A percentile compares a stretch with the other conserved stretches of the same genome.
Conservation (phyloP, 2,113 vertebrate genomes). For the Tragelaphus imberbis region DNA sequence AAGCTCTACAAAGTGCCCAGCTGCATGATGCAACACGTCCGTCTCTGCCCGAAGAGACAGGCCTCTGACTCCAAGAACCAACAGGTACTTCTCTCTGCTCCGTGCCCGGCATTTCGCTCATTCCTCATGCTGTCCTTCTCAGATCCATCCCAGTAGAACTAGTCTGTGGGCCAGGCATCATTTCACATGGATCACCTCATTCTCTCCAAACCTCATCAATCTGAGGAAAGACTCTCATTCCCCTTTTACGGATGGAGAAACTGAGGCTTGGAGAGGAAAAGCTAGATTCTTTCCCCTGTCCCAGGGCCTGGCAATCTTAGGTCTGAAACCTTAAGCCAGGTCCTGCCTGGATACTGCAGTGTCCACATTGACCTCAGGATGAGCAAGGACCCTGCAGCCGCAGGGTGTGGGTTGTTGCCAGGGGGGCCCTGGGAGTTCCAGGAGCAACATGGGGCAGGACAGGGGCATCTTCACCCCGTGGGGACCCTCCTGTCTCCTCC, state of each 20-base stretch:
- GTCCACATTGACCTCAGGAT: background rate
- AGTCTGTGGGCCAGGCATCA: accelerated
- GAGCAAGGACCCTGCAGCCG: too few species aligned
- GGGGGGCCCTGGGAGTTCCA: background rate
- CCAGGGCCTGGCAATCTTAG: background rate
- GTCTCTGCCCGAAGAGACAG: background rate
- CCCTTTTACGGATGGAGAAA: background rate
- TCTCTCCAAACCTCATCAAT: background rate
- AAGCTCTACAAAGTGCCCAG: background rate
- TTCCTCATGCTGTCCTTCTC: accelerated
- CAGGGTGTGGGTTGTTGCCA: background rate
- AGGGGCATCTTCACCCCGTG: background rate
- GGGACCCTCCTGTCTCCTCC: background rate
- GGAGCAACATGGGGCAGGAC: background rate
- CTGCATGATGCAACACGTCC: accelerated
- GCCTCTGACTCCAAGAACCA: background rate
- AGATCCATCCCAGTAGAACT: accelerated
- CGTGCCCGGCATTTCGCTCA: accelerated
- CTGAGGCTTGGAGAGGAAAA: background rate
- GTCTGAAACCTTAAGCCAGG: background rate
- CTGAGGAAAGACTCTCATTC: background rate
- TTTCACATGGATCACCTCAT: accelerated
- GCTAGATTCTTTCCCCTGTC: background rate
- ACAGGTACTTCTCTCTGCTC: accelerated
- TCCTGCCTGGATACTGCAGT: accelerated